Percentiles rank a stretch among this genome's conserved stretches.
Conservation (phyloP, 2,888 invertebrate species). For the Nomada lathburiana region DNA sequence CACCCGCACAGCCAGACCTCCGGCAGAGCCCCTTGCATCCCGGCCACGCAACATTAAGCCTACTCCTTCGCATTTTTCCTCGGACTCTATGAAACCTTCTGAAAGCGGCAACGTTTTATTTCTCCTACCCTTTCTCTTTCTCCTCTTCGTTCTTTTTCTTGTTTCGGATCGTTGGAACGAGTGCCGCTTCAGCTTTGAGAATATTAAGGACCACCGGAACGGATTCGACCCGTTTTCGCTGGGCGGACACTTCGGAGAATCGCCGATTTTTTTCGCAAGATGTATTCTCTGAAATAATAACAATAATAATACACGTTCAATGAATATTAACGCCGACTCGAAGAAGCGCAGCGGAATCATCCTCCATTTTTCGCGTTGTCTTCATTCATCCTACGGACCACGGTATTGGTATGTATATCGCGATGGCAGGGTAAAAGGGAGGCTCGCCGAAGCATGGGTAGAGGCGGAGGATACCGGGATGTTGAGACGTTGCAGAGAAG, state of each 20-base stretch:
- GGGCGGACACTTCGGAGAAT: not conserved
- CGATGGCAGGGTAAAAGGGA: conserved; percentile 20
- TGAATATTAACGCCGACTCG: no score
- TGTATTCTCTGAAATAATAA: not conserved
- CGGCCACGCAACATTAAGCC: conserved; percentile 81
- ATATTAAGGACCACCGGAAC: conserved; percentile 34
- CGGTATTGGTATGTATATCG: conserved; percentile 19
- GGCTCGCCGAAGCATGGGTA: conserved; percentile 55
- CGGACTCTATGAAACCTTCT: conserved; percentile 66
- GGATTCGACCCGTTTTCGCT: conserved; percentile 35
- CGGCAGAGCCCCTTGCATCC: conserved; percentile 75
- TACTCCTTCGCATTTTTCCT: conserved; percentile 77
- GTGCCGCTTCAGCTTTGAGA: conserved; percentile 33
- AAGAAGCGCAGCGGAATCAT: conserved; percentile 18
- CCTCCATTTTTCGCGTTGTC: conserved; percentile 56
- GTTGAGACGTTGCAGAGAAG: conserved; percentile 65
- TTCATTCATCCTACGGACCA: conserved; percentile 26
- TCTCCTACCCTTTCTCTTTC: conserved; percentile 28
- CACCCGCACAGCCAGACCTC: conserved; percentile 53
- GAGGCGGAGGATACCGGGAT: conserved; percentile 69
- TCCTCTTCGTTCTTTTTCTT: not conserved
- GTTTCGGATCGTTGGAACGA: not conserved
- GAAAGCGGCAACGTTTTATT: conserved; percentile 58
- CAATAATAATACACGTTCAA: no score
- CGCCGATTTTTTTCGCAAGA: conserved; percentile 2